These are phyloP conservation scores for Ageneiosus marmoratus DNA, from an alignment of 2,113 vertebrate species.

Conservation along the genomic window DNA sequence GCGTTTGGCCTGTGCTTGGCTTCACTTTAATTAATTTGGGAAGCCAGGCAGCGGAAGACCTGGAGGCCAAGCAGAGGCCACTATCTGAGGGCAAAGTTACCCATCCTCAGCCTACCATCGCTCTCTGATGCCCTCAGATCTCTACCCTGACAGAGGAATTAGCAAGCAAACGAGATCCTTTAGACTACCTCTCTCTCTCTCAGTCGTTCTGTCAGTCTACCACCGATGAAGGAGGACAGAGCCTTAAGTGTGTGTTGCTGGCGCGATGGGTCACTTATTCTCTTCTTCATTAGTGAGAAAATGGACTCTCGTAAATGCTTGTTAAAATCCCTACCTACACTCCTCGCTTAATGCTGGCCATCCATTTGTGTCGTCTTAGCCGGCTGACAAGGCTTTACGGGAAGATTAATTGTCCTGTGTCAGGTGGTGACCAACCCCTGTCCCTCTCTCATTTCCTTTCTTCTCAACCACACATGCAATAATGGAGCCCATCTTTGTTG, in stretches of 20 bases:
- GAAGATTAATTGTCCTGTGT: slow-evolving; percentile 99
- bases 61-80: slow-evolving; percentile 56
- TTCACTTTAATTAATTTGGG: slow-evolving; percentile 50
- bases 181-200: slow-evolving; percentile 41
- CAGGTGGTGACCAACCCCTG: slow-evolving; percentile 95
- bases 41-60: slow-evolving; percentile 27
- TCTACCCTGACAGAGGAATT: slow-evolving; percentile 42
- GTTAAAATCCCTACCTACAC: slow-evolving; percentile 99
- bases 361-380: slow-evolving; percentile 99
- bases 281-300: slow-evolving; percentile 99
- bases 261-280: slow-evolving; percentile 95
- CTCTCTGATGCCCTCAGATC: slow-evolving; percentile 73
- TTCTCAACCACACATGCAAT: slow-evolving; percentile 94
- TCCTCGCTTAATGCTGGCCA: slow-evolving; percentile 98
- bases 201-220: slow-evolving; percentile 62
- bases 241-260: slow-evolving; percentile 95
- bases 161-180: slow-evolving; percentile 11
- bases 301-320: slow-evolving; percentile 99
- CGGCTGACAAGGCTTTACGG: slow-evolving; percentile 95
- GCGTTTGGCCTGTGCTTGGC: slow-evolving; percentile 23
- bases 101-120: slow-evolving; percentile 77
- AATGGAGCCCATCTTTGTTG: slow-evolving; percentile 97
- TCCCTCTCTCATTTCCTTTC: slow-evolving; percentile 98
- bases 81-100: slow-evolving; percentile 77
- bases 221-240: slow-evolving; percentile 82